phyloP scores from a whole-genome alignment of 2,888 invertebrate species.

The Tachina grossa region DNA sequence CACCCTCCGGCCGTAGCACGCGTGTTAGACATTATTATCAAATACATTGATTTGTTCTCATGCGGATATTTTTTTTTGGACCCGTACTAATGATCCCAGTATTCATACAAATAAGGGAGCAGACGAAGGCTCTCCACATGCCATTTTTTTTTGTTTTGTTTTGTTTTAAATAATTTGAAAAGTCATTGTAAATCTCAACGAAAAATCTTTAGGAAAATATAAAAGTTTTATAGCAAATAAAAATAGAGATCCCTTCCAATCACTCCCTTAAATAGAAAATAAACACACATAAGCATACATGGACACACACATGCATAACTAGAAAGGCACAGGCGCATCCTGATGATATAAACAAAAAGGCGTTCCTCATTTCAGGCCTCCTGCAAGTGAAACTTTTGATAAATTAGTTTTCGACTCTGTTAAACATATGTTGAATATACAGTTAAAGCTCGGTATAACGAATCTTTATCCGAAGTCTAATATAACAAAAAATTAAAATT shows the following conservation, averaged over 20 bases:
- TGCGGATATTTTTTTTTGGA: conserved; percentile 27
- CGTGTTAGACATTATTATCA: conserved; percentile 70
- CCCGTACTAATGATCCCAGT: not conserved
- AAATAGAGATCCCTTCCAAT: conserved; percentile 31
- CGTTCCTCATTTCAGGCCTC: too few relatives aligned
- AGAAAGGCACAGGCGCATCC: too few relatives aligned
- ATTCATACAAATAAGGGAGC: not conserved
- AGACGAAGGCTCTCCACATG: not conserved
- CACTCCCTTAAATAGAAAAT: conserved; percentile 44
- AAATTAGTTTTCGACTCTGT: too few relatives aligned
- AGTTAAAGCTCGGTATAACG: too few relatives aligned
- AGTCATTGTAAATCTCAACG: conserved; percentile 67
- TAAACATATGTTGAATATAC: too few relatives aligned
- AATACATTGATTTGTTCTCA: conserved; percentile 67
- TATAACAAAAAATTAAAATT: too few relatives aligned
- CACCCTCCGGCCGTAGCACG: conserved; percentile 57
- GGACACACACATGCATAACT: not conserved
- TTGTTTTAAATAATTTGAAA: conserved; percentile 63
- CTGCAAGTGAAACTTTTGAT: too few relatives aligned
- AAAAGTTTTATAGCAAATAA: conserved; percentile 60
- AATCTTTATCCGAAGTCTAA: too few relatives aligned
- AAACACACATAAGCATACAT: conserved; percentile 18
- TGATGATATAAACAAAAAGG: too few relatives aligned
- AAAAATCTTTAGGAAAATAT: conserved; percentile 62
- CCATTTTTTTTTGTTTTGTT: not conserved